A percentile compares a stretch with the other conserved stretches of the same genome.
Evolutionary conservation across 2,888 invertebrate genomes (phyloP).

Genomic region (Caenorhabditis sulstoni): DNA sequence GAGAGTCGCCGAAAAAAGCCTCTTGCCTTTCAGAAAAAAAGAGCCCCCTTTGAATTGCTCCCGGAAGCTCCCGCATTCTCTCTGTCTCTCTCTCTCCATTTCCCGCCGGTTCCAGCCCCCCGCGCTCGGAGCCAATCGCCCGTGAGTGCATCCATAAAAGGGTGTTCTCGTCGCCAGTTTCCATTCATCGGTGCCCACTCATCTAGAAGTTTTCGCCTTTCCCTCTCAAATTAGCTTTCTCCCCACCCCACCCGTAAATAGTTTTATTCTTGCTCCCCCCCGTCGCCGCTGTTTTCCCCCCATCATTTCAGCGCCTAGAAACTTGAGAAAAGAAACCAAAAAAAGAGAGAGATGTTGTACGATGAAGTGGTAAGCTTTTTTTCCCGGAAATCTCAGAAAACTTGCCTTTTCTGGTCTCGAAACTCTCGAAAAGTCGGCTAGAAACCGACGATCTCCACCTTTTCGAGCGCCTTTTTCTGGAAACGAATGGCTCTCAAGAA

Average conservation of each 20-base stretch:
- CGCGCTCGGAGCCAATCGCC: too few species aligned
- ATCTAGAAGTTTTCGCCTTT: slow-evolving; percentile 41
- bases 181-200: slow-evolving; percentile 52
- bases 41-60: neutral
- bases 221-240: slow-evolving; percentile 16
- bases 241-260: slow-evolving; percentile 14
- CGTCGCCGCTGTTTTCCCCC: neutral
- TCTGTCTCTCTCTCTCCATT: too few species aligned
- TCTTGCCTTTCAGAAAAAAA: neutral
- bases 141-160: slow-evolving; percentile 1
- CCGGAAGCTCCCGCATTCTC: neutral
- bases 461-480: too few species aligned
- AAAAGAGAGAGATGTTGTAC: slow-evolving; percentile 25
- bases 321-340: slow-evolving; percentile 8
- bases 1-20: slow-evolving; percentile 1
- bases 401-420: too few species aligned
- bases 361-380: slow-evolving; percentile 46
- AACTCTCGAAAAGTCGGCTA: too few species aligned
- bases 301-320: neutral
- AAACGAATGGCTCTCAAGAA: too few species aligned
- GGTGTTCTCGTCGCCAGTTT: slow-evolving; percentile 10
- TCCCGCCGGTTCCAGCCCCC: too few species aligned
- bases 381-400: too few species aligned
- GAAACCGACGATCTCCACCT: too few species aligned
- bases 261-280: slow-evolving; percentile 7